Evolutionary conservation across 2,113 vertebrate species (phyloP), one percentile per base, ranked within the genome.

Genomic region (Corvus cornix): DNA sequence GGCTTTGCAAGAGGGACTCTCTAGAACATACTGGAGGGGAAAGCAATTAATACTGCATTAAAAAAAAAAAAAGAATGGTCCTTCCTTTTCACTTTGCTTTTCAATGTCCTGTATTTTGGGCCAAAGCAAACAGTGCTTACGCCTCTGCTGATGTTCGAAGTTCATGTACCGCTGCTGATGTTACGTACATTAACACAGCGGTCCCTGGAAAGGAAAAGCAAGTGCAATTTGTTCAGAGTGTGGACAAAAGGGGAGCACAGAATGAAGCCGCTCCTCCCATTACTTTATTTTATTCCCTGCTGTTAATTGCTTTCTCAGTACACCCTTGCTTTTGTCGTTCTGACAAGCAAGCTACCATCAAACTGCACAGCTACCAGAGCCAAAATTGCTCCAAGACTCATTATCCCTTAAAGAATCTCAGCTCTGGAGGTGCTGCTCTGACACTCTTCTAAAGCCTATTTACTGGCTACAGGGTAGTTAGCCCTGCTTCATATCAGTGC

Each of bases 111-210:
- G 62, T 80, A 76, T 84, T 89, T 70, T 88, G 78, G 88, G 95
- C 97, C 97, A 97, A 97, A 78, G 44, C 49, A 96, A 97, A 97
- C 90, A 97, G 84, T 62, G 81, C 95, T 96, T 90, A 94, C 68
- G 68, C 90, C 95, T 94, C 76, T 79, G 46, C 95, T 87, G 90
- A 92, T 96, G 92, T 88, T 97, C 62, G 37, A 89, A 91, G 93
- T 89, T 95, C 95, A 90, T 23, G 78, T 84, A 91, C 75, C 0
- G 0, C 85, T 90, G 79, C 90, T 31, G 90, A 85, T 88, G 90
- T 69, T 94, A 80, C 13, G 33, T 90, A 84, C 68, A 51, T 92
- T 83, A 91, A 67, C 83, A 90, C 84, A 94, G 89, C 77, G 84
- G 67, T 87, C 79, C 53, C 63, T 93, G 84, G 82, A 84, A 91